Base-by-base conservation (phyloP, 2,888 invertebrate species). In the Ptycholaimellus sp. region DNA sequence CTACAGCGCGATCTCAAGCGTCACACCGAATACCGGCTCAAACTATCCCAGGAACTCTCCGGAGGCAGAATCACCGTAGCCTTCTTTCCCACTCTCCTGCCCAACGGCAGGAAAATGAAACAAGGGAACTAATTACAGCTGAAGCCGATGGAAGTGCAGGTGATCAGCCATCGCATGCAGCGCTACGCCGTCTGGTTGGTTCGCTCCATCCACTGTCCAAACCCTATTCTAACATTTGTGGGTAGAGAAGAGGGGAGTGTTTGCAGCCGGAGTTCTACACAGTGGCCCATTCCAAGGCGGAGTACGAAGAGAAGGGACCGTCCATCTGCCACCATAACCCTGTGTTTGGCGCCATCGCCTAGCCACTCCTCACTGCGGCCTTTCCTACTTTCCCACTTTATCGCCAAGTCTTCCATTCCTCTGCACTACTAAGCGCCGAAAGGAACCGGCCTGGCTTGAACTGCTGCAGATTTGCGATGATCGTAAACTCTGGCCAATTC, bases 111-210 rank as follows among this genome's bases (percentile, higher is more conserved):
- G n/a, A n/a, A n/a, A n/a, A n/a, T n/a, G n/a, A n/a, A n/a, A n/a
- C n/a, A n/a, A n/a, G n/a, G n/a, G n/a, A n/a, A n/a, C n/a, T n/a
- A n/a, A n/a, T 66, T 67, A 40, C 57, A 82, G 73, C 93, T 96
- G 29, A 96, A 85, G 60, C 90, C 93, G 25, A 87, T 96, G 59
- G 90, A 96, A 66, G 90, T 93, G 30, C 78, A 85, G 65, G 96
- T 96, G 5, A 74, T 96, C 50, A 82, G 90, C 1, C 96, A 99
- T 67, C 83, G 87, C 59, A 96, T 93, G 81, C 96, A 99, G 64
- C 70, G 96, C 49, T 96, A 93, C 63, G 96, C 96, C 30, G 96
- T 99, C 7, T 96, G 93, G 93, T 96, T 93, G 61, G 96, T 96
- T 41, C 96, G 96, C 41, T 85, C 87, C 58, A 80, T 96, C 77